These are phyloP conservation scores for Gallirallus australis DNA, from an alignment of 2,797 vertebrate genomes.

Conservation along the genomic window DNA sequence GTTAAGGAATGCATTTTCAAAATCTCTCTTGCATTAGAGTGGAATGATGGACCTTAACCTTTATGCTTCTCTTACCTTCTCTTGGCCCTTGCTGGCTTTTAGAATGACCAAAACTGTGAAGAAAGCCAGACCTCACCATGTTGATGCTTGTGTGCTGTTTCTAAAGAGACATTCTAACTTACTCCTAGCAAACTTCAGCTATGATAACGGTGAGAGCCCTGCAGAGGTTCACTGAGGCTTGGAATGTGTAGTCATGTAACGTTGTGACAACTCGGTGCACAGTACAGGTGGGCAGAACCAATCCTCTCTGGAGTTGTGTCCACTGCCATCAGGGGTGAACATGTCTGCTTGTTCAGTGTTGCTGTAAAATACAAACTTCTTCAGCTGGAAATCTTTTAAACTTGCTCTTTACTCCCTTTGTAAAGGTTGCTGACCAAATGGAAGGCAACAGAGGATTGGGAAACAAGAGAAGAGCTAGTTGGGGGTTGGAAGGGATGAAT, in stretches of 20 bases:
- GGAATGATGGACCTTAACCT: neutral
- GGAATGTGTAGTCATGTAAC: neutral
- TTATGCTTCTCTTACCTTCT: neutral
- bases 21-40: neutral
- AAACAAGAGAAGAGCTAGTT: neutral
- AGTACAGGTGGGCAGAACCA: neutral
- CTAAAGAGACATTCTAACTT: neutral
- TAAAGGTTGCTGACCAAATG: neutral
- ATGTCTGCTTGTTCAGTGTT: neutral
- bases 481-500: neutral
- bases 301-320: neutral
- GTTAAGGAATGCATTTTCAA: slow-evolving; percentile 47
- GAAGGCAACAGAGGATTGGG: neutral
- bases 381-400: neutral
- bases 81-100: neutral
- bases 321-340: neutral
- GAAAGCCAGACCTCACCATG: neutral
- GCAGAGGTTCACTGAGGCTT: neutral
- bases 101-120: neutral
- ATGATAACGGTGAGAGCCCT: neutral
- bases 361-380: neutral
- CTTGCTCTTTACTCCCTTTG: neutral
- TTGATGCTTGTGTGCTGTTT: neutral
- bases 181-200: neutral
- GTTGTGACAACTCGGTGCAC: neutral